Base-by-base conservation (phyloP, 2,797 vertebrate species). In the Chelidonichthys spinosus region DNA sequence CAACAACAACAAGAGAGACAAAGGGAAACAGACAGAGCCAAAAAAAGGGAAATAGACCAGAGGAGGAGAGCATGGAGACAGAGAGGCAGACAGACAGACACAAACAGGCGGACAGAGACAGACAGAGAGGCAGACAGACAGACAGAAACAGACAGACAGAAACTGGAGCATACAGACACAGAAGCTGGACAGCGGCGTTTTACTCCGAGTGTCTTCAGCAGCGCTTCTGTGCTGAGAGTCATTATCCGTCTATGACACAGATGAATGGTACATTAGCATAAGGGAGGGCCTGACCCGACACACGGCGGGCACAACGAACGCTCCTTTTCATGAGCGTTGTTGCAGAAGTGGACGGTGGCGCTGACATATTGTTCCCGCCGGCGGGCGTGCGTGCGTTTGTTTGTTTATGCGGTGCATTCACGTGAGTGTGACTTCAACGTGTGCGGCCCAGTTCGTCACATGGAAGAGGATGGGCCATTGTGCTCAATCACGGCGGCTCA, bases 231-330 rank as follows among this genome's bases (percentile, higher is more conserved):
- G 8, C 76, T 84, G 84, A 90, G 87, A 89, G 86, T 86, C 88
- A 84, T 92, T 79, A 89, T 80, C 39, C 14, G 49, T 88, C 77
- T 76, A 78, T 90, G 80, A 84, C 88, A 90, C 84, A 87, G 77
- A 87, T 88, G 89, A 92, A 91, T 85, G 74, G 86, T 71, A 59
- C 84, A 90, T 92, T 89, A 89, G 83, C 87, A 88, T 91, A 76
- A 87, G 72, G 78, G 81, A 82, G 84, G 63, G 76, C 64, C 72
- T 74, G 85, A 83, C 78, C 66, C 72, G 85, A 85, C 79, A 85
- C 79, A 85, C 79, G 84, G 87, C 84, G 64, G 62, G 85, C 76
- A 79, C 79, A 49, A 63, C 70, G 56, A 59, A 72, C 73, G 82
- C 72, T 60, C 72, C 79, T 76, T 81, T 77, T 73, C 44, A 59